phyloP scores from a whole-genome alignment of 2,888 invertebrate species.

The Bombylius major region DNA sequence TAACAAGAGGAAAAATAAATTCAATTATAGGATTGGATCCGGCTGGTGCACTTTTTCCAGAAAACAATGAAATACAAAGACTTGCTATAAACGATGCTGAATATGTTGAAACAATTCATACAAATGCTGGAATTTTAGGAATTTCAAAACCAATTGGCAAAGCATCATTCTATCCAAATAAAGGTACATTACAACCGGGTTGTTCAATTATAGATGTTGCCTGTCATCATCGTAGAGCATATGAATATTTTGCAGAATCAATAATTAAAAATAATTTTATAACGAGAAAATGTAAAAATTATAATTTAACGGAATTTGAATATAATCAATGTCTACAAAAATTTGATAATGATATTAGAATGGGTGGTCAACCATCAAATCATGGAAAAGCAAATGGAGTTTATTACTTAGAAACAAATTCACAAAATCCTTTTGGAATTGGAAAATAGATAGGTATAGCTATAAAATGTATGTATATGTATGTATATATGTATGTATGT shows the following conservation, averaged over 20 bases:
- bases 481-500: too few relatives aligned
- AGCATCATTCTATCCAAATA: conserved; percentile 42
- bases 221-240: conserved; percentile 44
- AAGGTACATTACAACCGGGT: conserved; percentile 41
- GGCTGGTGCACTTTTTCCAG: too few relatives aligned
- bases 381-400: conserved; percentile 2
- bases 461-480: too few relatives aligned
- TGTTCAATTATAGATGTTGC: conserved; percentile 28
- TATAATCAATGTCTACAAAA: conserved; percentile 26
- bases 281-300: conserved; percentile 43
- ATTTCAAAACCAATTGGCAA: conserved; percentile 30
- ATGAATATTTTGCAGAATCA: conserved; percentile 50
- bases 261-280: conserved; percentile 44
- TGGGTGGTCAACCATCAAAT: conserved; percentile 11
- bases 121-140: conserved; percentile 25
- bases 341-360: background rate
- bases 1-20: background rate
- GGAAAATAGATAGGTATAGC: conserved; percentile 20
- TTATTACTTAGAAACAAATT: conserved; percentile 8
- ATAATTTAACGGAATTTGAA: conserved; percentile 25
- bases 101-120: too few relatives aligned
- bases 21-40: too few relatives aligned
- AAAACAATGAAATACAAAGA: conserved; percentile 16
- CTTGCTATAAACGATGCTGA: too few relatives aligned
- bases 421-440: background rate